phyloP scores from a whole-genome alignment of 1,140 invertebrate genomes.

The Drosophila jambulina region DNA sequence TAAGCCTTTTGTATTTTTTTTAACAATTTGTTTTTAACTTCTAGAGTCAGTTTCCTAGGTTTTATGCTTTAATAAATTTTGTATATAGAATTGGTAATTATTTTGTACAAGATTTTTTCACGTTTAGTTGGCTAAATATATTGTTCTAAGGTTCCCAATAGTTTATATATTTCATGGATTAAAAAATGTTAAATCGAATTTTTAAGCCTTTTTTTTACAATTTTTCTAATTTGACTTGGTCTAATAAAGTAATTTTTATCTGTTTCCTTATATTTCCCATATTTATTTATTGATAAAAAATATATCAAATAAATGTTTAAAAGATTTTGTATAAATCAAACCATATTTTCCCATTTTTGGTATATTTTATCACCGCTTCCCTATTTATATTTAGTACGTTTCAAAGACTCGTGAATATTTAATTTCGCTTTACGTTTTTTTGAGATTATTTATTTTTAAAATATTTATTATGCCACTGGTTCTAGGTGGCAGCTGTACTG shows the following conservation, averaged over 20 bases:
- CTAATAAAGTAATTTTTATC: background rate
- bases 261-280: background rate
- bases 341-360: background rate
- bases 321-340: background rate
- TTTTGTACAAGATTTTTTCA: background rate
- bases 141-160: too few relatives aligned
- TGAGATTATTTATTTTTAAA: constrained; percentile 27
- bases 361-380: too few relatives aligned
- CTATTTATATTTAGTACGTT: background rate
- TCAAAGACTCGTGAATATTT: constrained; percentile 18
- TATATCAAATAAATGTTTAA: background rate
- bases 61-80: background rate
- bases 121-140: background rate
- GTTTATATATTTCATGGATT: background rate
- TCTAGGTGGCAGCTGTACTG: constrained; percentile 42
- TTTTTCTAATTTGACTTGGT: background rate
- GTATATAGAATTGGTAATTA: background rate
- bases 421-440: constrained; percentile 7
- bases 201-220: background rate
- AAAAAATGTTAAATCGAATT: background rate
- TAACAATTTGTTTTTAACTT: too few relatives aligned
- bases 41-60: background rate
- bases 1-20: background rate
- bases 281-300: background rate
- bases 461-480: constrained; percentile 42